Conservation (phyloP, 2,797 vertebrate species). For the Orestias chungarensis region DNA sequence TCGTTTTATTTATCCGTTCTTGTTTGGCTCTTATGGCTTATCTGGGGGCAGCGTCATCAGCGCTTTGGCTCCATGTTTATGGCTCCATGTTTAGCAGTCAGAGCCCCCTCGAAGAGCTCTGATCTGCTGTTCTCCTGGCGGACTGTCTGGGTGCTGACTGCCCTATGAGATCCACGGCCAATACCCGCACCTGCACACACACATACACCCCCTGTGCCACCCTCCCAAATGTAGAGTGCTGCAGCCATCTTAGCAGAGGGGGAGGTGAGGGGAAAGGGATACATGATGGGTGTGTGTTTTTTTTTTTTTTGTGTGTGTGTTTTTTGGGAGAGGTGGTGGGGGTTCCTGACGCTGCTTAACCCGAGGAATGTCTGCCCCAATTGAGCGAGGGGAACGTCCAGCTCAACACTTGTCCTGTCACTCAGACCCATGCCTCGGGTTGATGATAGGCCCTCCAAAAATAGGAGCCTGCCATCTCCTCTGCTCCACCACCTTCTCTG, state of each 20-base stretch:
- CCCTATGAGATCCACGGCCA: slow-evolving; percentile 56
- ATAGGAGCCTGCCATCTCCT: slow-evolving; percentile 68
- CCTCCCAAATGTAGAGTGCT: slow-evolving; percentile 50
- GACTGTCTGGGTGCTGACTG: slow-evolving; percentile 61
- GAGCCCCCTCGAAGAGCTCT: slow-evolving; percentile 70
- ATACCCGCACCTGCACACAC: slow-evolving; percentile 62
- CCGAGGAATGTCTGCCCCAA: slow-evolving; percentile 77
- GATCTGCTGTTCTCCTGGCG: slow-evolving; percentile 61
- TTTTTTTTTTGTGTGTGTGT: not conserved
- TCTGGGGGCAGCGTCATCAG: slow-evolving; percentile 64
- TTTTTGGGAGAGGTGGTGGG: slow-evolving; percentile 30
- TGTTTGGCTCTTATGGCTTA: slow-evolving; percentile 40
- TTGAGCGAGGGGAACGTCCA: slow-evolving; percentile 70
- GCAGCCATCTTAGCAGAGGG: slow-evolving; percentile 54
- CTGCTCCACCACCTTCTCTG: slow-evolving; percentile 51
- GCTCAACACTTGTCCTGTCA: slow-evolving; percentile 84
- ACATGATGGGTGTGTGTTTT: slow-evolving; percentile 35
- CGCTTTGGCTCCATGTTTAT: slow-evolving; percentile 71
- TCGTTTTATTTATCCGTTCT: slow-evolving; percentile 27
- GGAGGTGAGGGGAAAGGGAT: slow-evolving; percentile 50
- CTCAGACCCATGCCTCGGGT: slow-evolving; percentile 72
- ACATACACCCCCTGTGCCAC: slow-evolving; percentile 18
- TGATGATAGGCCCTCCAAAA: slow-evolving; percentile 79
- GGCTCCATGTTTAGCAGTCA: slow-evolving; percentile 73
- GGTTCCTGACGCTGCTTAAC: slow-evolving; percentile 75